Base-by-base conservation (phyloP, 35 echinoderm and acorn worm genomes). In the Holothuria glaberrima region DNA sequence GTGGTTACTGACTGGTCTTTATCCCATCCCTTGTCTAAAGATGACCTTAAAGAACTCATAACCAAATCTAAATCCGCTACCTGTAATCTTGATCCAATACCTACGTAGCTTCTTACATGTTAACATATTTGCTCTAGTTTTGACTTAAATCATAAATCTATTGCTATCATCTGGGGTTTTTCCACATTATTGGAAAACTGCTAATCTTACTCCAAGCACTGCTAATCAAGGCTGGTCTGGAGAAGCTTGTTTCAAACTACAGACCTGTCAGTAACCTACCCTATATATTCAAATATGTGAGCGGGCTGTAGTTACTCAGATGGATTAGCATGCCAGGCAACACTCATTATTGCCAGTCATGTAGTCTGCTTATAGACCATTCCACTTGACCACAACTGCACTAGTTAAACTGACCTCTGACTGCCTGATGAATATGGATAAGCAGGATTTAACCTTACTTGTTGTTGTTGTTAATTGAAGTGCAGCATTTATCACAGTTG, bases 131-230 rank as follows among this genome's bases (percentile, higher is more conserved):
- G 64, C 30, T 24, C 22, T 19, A 68, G 30, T 75, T 75, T 75
- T 38, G 33, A 75, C 0, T 36, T 4, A 75, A 75, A 75, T 44
- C 6, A 35, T 44, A 34, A 75, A 36, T 75, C 71, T 35, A 75
- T 75, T 16, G 27, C 71, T 36, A 75, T 75, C 71, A 75, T 75
- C 71, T 75, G 71, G 30, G 27, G 71, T 75, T 75, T 75, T 75
- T 10, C 71, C 71, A 75, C 6, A 75, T 38, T 0, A 75, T 2
- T 75, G 71, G 71, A 75, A 75, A 35, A 38, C 71, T 75, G 71
- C 30, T 75, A 0, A 54, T 14, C 68, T 71, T 26, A 71, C 68
- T 71, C 68, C 68, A 30, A 18, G n/a, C 14, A 3, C 2, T n/a
- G n/a, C n/a, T n/a, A 28, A 71, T 26, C 6, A 71, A 71, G 14